Evolutionary conservation across 30 jellyfish, hydroid and myxozoan genomes (phyloP).

Genomic region (Pseudorhiza aurosa): DNA sequence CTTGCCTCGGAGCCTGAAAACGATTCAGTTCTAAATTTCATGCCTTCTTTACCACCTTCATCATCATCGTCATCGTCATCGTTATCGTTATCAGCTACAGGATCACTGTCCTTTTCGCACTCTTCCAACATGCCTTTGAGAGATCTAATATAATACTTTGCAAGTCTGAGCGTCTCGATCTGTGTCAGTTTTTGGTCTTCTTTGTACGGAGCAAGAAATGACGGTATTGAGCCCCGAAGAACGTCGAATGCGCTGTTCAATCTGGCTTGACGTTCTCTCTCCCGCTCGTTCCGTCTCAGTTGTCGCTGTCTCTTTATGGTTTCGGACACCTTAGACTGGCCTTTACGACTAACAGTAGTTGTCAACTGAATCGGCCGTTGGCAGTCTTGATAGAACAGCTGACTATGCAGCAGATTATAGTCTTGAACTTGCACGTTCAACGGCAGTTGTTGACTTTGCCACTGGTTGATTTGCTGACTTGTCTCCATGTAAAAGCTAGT

Average conservation of each 20-base stretch:
- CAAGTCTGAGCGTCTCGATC: slow-evolving; percentile 96
- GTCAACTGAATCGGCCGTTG: slow-evolving; percentile 31
- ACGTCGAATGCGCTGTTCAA: slow-evolving; percentile 97
- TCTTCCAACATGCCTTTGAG: slow-evolving; percentile 89
- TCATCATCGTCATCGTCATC: slow-evolving; percentile 13
- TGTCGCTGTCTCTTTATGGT: slow-evolving; percentile 84
- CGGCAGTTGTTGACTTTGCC: slow-evolving; percentile 18
- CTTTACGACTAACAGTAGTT: slow-evolving; percentile 2
- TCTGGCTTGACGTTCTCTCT: slow-evolving; percentile 96
- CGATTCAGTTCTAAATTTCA: slow-evolving; percentile 25
- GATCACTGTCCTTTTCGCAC: slow-evolving; percentile 21
- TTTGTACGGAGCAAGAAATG: slow-evolving; percentile 93
- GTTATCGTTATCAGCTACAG: background rate
- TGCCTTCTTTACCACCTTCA: background rate
- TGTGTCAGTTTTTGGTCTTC: slow-evolving; percentile 96
- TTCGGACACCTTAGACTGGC: slow-evolving; percentile 42
- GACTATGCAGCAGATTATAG: background rate
- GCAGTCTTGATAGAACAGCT: background rate
- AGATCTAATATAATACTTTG: slow-evolving; percentile 89
- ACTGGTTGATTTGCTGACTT: slow-evolving; percentile 5
- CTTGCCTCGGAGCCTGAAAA: slow-evolving; percentile 60
- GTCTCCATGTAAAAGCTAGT: slow-evolving; percentile 29
- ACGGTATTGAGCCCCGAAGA: slow-evolving; percentile 90
- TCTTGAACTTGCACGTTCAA: slow-evolving; percentile 4
- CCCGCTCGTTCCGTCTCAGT: slow-evolving; percentile 97